Evolutionary conservation across 2,797 vertebrate genomes (phyloP).

Genomic region (Basileuterus tristriatus): DNA sequence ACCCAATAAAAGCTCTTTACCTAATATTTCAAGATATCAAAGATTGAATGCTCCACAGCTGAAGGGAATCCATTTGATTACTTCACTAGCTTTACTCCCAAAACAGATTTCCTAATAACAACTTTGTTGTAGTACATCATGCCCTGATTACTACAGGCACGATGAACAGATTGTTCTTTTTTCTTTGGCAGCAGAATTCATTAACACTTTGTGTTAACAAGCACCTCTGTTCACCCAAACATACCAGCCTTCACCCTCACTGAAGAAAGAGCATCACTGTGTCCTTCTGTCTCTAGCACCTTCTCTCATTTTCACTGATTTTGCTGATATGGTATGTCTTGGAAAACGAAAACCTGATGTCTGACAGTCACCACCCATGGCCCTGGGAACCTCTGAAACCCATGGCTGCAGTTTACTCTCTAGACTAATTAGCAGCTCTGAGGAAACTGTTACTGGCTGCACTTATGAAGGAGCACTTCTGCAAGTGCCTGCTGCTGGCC

Average conservation of each 20-base stretch:
- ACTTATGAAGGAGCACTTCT: background rate
- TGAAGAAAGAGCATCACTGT: background rate
- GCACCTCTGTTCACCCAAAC: background rate
- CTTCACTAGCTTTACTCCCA: background rate
- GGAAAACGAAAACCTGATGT: background rate
- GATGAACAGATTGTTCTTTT: background rate
- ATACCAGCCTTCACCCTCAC: background rate
- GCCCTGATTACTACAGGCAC: background rate
- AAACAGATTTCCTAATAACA: background rate
- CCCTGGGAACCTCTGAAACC: background rate
- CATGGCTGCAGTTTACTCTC: background rate
- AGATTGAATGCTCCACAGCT: background rate
- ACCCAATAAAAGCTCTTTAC: background rate
- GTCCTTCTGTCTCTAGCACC: background rate
- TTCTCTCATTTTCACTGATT: background rate
- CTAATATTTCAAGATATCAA: background rate
- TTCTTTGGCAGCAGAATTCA: background rate
- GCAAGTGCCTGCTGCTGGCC: background rate
- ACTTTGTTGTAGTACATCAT: background rate
- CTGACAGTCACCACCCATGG: background rate
- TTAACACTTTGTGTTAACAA: background rate
- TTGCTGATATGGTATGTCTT: background rate
- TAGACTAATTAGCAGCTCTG: slow-evolving; percentile 20
- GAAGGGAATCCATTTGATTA: background rate
- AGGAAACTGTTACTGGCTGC: background rate